These are phyloP conservation scores for Ceyx margarethae DNA, from an alignment of 2,113 vertebrate genomes.

Conservation along the genomic window DNA sequence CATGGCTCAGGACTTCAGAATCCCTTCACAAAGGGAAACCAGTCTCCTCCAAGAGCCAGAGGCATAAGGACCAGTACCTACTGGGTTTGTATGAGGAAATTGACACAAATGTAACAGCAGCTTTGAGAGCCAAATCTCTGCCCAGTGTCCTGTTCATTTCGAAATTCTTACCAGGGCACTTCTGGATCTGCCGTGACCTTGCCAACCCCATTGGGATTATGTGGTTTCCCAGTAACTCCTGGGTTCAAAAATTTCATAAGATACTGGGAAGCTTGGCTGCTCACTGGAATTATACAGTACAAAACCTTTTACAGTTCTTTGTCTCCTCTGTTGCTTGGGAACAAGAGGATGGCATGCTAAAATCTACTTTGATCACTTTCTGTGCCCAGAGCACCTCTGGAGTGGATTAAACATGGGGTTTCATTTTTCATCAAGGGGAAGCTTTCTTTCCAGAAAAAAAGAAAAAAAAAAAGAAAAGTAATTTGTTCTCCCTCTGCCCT, in stretches of 20 bases:
- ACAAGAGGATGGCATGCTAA: background rate
- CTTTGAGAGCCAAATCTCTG: background rate
- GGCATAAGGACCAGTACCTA: background rate
- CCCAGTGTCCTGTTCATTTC: background rate
- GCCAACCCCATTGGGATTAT: background rate
- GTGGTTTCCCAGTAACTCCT: background rate
- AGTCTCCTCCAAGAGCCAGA: background rate
- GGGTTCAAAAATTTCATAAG: background rate
- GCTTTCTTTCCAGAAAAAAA: background rate
- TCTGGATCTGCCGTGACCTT: background rate
- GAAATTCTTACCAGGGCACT: background rate
- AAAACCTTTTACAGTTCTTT: background rate
- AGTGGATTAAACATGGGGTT: background rate
- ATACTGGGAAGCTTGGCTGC: background rate
- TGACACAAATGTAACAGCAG: background rate
- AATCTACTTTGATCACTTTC: background rate
- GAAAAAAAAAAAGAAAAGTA: fast-evolving
- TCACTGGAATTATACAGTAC: background rate
- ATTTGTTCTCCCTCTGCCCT: background rate
- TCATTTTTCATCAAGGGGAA: background rate
- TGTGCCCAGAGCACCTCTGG: background rate
- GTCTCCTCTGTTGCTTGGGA: background rate
- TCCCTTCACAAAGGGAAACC: background rate
- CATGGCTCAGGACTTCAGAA: background rate
- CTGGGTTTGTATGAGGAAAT: background rate